phyloP scores from a whole-genome alignment of 2,113 vertebrate species.

The Scophthalmus maximus region DNA sequence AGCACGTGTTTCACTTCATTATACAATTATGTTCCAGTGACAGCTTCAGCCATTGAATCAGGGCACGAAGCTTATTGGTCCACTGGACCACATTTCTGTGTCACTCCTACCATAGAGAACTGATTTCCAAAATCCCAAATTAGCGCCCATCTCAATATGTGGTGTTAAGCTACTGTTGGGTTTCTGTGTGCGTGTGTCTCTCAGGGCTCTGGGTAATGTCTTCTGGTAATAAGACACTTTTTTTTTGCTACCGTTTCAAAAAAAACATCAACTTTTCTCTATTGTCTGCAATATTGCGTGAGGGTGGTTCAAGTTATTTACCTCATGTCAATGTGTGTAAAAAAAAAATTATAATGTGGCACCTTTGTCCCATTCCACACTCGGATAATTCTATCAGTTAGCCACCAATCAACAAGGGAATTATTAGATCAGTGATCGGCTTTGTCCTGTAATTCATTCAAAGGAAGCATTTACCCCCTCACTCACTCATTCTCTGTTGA shows the following conservation, averaged over 20 bases:
- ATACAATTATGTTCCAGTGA: not conserved
- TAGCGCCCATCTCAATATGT: constrained; percentile 13
- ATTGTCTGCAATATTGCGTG: constrained; percentile 13
- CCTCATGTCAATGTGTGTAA: constrained; percentile 5
- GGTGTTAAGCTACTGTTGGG: constrained; percentile 39
- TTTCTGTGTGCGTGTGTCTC: constrained; percentile 53
- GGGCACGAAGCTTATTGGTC: constrained; percentile 17
- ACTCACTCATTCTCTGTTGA: not conserved
- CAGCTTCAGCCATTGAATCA: constrained; percentile 26
- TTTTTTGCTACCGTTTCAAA: not conserved
- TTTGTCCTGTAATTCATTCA: constrained; percentile 8
- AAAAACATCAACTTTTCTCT: constrained; percentile 4
- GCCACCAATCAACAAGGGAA: not conserved
- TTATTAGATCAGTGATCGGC: not conserved
- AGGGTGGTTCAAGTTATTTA: constrained; percentile 19
- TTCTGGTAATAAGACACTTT: constrained; percentile 36
- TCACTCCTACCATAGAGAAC: constrained; percentile 21
- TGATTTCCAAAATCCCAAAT: constrained; percentile 34
- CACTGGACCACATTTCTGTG: constrained; percentile 35
- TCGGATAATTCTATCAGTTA: not conserved
- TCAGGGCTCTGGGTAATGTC: constrained; percentile 60
- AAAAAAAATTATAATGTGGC: constrained; percentile 24
- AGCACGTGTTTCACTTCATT: constrained; percentile 13
- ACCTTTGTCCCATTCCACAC: constrained; percentile 35
- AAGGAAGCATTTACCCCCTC: not conserved